Evolutionary conservation across 2,888 invertebrate genomes (phyloP).

Genomic region (Calameuta filiformis): DNA sequence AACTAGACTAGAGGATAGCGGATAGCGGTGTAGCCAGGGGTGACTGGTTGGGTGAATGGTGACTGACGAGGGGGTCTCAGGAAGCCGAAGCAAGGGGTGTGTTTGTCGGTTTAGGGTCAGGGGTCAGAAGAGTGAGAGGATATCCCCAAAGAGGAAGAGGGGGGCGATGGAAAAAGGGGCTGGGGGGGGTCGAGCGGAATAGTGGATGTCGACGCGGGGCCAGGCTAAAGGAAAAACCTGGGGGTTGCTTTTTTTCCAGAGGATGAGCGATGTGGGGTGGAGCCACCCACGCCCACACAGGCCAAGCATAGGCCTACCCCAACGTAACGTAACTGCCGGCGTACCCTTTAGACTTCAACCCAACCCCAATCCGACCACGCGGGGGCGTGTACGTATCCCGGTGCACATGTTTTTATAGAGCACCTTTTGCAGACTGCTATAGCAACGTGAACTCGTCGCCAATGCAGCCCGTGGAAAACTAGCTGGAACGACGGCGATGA

Average conservation of each 20-base stretch:
- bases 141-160: slow-evolving; percentile 18
- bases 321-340: slow-evolving; percentile 42
- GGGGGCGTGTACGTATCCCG: slow-evolving; percentile 60
- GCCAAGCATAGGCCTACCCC: slow-evolving; percentile 55
- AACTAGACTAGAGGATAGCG: neutral
- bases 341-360: slow-evolving; percentile 38
- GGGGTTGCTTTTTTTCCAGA: slow-evolving; percentile 33
- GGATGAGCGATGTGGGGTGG: slow-evolving; percentile 55
- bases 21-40: neutral
- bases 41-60: neutral
- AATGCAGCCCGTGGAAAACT: neutral
- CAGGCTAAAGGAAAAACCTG: slow-evolving; percentile 1
- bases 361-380: slow-evolving; percentile 48
- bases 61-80: neutral
- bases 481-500: neutral
- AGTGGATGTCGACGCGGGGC: neutral
- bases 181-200: slow-evolving; percentile 5
- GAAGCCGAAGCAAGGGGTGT: neutral
- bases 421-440: slow-evolving; percentile 1
- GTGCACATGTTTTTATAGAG: slow-evolving; percentile 6
- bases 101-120: neutral
- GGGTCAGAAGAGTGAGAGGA: neutral
- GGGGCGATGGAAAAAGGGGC: neutral
- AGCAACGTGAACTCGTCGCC: neutral
- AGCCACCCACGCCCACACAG: slow-evolving; percentile 57